phyloP scores from a whole-genome alignment of 2,113 vertebrate genomes.

The Procavia capensis region DNA sequence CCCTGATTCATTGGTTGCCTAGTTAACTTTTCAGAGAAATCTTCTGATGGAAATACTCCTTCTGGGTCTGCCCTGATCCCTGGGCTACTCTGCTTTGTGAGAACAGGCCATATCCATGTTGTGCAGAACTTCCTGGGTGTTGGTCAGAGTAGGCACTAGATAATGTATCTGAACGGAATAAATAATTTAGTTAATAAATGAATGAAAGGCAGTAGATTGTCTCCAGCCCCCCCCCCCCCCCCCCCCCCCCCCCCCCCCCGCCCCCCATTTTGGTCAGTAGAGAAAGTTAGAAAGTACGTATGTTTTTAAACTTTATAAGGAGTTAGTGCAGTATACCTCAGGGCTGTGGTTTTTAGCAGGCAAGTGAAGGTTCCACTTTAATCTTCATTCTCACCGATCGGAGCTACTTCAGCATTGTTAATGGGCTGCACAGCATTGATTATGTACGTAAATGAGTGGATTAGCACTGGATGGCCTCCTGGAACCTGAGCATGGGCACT shows the following conservation, averaged over 20 bases:
- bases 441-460: neutral
- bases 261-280: neutral
- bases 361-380: neutral
- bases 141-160: neutral
- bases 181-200: neutral
- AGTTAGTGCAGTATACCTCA: neutral
- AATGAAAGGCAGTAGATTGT: neutral
- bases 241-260: no score
- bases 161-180: neutral
- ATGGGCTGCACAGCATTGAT: neutral
- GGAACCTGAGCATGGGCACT: neutral
- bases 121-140: neutral
- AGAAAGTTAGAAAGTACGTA: neutral
- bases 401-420: neutral
- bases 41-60: neutral
- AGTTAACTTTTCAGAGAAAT: constrained; percentile 12
- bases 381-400: neutral
- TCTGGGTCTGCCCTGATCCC: neutral
- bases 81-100: neutral
- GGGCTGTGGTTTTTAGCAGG: neutral
- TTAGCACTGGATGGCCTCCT: neutral
- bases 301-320: neutral
- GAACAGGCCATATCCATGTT: no score
- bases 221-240: no score
- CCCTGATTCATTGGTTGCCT: constrained; percentile 52